A percentile compares a stretch with the other conserved stretches of the same genome.
Conservation (phyloP, 2,888 invertebrate genomes). For the Cryptocheilus praepositus region DNA sequence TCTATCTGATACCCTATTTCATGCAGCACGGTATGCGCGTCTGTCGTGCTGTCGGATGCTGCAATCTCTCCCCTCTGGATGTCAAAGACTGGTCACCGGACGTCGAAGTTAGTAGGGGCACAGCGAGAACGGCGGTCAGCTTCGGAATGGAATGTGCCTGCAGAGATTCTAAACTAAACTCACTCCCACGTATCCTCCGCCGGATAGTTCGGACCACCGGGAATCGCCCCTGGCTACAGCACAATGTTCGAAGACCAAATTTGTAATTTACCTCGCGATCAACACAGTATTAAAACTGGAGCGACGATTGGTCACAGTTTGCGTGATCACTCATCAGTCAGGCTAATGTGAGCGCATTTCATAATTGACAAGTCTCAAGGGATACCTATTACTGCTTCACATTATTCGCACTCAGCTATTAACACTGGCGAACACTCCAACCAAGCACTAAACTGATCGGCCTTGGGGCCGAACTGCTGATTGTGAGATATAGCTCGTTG, state of each 20-base stretch:
- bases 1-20: conserved; percentile 41
- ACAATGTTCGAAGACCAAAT: too few relatives aligned
- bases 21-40: conserved; percentile 62
- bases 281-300: conserved; percentile 29
- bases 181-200: conserved; percentile 58
- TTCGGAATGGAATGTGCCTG: conserved; percentile 71
- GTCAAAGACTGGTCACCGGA: conserved; percentile 70
- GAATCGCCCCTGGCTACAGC: conserved; percentile 35
- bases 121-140: conserved; percentile 61
- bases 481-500: conserved; percentile 29
- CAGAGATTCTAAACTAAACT: conserved; percentile 70
- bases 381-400: too few relatives aligned
- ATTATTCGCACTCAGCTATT: too few relatives aligned
- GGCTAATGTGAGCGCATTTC: too few relatives aligned
- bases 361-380: too few relatives aligned
- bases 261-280: not conserved
- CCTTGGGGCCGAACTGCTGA: too few relatives aligned
- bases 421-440: too few relatives aligned
- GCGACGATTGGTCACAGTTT: conserved; percentile 14
- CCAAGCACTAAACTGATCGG: too few relatives aligned
- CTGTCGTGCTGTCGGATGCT: conserved; percentile 65
- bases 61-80: conserved; percentile 69
- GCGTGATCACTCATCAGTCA: too few relatives aligned
- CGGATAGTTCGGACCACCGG: conserved; percentile 62
- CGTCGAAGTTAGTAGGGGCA: conserved; percentile 56